Evolutionary conservation across 2,888 invertebrate genomes (phyloP), one percentile per base, ranked within the genome.

Genomic region (Lepidochitona cinerea): DNA sequence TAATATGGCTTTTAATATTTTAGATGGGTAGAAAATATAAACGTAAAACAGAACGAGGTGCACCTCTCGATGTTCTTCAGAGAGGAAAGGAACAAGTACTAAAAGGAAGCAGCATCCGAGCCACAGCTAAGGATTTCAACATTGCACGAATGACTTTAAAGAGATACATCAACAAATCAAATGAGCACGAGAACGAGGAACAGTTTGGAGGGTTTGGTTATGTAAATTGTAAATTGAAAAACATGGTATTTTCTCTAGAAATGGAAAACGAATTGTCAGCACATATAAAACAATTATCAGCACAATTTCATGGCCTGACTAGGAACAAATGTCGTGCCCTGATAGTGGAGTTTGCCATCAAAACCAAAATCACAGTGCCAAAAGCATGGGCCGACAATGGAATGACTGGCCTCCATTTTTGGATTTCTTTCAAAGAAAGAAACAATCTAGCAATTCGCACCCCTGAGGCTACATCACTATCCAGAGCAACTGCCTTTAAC

Each of bases 51-150:
- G 18, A 32, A 9, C 32, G 59, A 59, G 68, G 73, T 32, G 59
- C 69, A 12, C 67, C 73, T 32, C 26, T 29, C n/a, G 59, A 69
- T 59, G 69, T 73, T 36, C 23, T 73, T 1, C 32, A 73, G 59
- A 18, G 75, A 95, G 94, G 70, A 97, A 93, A 77, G 36, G 69
- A 94, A 94, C 68, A 97, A 96, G 0, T 95, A 94, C 93, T 77
- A 29, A 36, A 94, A 94, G 68, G 97, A 96, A 0, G 95, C 94
- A 78, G 96, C 96, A 93, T 96, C 96, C 76, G 95, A 94, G 90
- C 95, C 96, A 89, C 96, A 96, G 91, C 0, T 92, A 91, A 32
- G 12, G 70, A 71, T 12, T 59, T 35, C 32, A 68, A 23, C 37
- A 69, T 64, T 65, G 33, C 32, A 81, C 74, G 70, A 92, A 93